Evolutionary conservation across 1,140 invertebrate genomes (phyloP), one percentile per base, ranked within the genome.

Genomic region (Schmidtea mediterranea): DNA sequence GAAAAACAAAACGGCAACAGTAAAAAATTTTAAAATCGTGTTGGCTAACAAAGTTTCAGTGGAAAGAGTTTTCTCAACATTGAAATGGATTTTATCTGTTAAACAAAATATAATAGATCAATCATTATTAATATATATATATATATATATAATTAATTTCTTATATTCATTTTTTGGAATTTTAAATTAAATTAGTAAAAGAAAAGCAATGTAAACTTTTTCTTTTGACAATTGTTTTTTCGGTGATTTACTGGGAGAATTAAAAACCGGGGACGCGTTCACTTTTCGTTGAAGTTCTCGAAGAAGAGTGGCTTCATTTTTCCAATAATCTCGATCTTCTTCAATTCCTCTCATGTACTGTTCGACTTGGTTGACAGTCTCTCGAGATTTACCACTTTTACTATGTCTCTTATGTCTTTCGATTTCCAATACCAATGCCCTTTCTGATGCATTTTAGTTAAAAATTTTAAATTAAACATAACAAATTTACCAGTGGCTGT

Each of bases 251-350:
- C 55, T 57, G 6, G 52, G 23, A 22, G 49, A 46, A 24, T 49
- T 50, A 13, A 53, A 40, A 2, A 55, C 43, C 18, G 56, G 55
- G 38, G 15, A n/a, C 36, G 36, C 13, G 15, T 55, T 52, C 24
- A 57, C 56, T 16, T 54, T 53, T 12, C 57, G 54, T 19, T 61
- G 46, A 51, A 59, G 53, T 49, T 58, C 56, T 52, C 63, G 58
- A 21, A 66, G 52, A 10, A 52, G 54, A n/a, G 61, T 56, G 0
- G 59, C 57, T 54, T 65, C 63, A n/a, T 57, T 56, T 46, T 59
- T 56, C 54, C 60, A 67, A 48, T 64, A 66, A 52, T 67, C 62
- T n/a, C 65, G 50, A 52, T 67, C 65, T 45, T 64, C 60, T 51
- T 67, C 65, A 1, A 67, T 46, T 41, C 57, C 57, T 21, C 56